Evolutionary conservation across 2,888 invertebrate species (phyloP).

Genomic region (Aphidoletes aphidimyza): DNA sequence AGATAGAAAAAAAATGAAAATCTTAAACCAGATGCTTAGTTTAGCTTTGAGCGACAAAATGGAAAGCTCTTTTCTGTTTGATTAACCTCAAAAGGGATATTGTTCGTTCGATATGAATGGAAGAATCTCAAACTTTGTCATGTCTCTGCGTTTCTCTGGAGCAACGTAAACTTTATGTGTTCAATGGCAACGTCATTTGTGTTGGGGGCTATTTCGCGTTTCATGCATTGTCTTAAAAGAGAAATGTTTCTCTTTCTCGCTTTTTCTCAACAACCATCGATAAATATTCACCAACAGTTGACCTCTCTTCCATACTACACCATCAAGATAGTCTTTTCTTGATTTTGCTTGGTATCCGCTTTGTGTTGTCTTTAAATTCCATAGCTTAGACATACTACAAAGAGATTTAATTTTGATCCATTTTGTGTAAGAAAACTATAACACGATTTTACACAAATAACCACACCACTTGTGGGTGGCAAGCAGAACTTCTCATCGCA

Average conservation of each 20-base stretch:
- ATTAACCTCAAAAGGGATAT: constrained; percentile 49
- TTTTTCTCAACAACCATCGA: neutral
- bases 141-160: neutral
- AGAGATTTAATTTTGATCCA: constrained; percentile 16
- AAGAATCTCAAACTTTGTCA: neutral
- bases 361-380: neutral
- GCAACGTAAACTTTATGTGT: neutral
- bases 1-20: neutral
- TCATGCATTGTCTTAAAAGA: neutral
- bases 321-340: neutral
- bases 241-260: neutral
- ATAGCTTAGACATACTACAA: neutral
- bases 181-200: neutral
- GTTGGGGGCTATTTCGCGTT: neutral
- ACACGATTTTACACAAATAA: neutral
- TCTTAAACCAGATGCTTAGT: neutral
- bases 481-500: neutral
- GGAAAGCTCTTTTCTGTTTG: constrained; percentile 18
- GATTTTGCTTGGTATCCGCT: neutral
- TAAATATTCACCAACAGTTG: neutral
- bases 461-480: neutral
- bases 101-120: neutral
- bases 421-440: neutral
- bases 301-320: neutral
- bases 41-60: constrained; percentile 14